These are phyloP conservation scores for Onychostoma macrolepis DNA, from an alignment of 2,113 vertebrate genomes.

Conservation along the genomic window DNA sequence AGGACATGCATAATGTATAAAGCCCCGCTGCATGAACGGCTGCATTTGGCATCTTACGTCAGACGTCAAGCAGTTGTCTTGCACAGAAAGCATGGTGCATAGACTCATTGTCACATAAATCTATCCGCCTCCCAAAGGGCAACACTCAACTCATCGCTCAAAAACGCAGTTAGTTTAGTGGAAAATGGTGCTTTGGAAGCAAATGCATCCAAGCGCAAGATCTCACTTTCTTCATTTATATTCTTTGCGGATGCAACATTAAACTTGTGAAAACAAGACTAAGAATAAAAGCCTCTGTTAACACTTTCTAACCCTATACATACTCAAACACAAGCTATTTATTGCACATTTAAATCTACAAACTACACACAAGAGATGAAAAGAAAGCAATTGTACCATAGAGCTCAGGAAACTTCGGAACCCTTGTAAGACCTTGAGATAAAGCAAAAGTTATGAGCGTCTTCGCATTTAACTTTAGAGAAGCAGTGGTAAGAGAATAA, in stretches of 20 bases:
- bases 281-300: not conserved
- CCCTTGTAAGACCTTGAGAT: conserved; percentile 71
- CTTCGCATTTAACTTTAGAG: not conserved
- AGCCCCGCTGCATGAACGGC: conserved; percentile 37
- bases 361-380: not conserved
- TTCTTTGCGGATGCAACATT: not conserved
- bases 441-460: conserved; percentile 14
- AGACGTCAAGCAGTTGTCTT: conserved; percentile 46
- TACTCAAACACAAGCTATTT: conserved; percentile 23
- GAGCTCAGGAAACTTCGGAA: conserved; percentile 72
- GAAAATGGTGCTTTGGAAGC: conserved; percentile 41
- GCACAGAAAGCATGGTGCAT: conserved; percentile 40
- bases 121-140: conserved; percentile 30
- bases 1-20: conserved; percentile 62
- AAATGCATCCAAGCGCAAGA: conserved; percentile 40
- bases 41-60: conserved; percentile 52
- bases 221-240: conserved; percentile 17
- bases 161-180: conserved; percentile 6
- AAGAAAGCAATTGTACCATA: conserved; percentile 65
- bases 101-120: conserved; percentile 43
- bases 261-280: conserved; percentile 6
- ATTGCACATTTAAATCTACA: conserved; percentile 12
- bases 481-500: not conserved
- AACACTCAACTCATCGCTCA: not conserved
- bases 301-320: not conserved